Conservation (phyloP, 2,113 vertebrate genomes). For the Stigmatopora argus region DNA sequence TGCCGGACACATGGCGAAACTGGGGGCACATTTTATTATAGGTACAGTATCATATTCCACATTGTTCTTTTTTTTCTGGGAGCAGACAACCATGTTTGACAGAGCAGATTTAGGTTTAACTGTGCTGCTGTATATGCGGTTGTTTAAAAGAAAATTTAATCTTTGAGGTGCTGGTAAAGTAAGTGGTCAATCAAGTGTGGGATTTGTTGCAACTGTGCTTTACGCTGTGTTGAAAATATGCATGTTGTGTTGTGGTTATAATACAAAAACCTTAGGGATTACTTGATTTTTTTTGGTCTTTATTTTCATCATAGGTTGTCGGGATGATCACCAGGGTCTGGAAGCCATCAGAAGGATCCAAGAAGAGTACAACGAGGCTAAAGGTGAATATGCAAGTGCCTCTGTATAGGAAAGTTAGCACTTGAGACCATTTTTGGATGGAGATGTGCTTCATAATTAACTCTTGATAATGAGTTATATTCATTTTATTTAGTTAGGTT, state of each 20-base stretch:
- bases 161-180: not conserved
- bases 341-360: slow-evolving; percentile 67
- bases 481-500: not conserved
- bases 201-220: not conserved
- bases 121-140: not conserved
- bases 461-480: too few species aligned
- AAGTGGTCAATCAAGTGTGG: not conserved
- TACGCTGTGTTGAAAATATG: not conserved
- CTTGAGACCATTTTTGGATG: not conserved
- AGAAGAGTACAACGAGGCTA: slow-evolving; percentile 70
- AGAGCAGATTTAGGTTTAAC: not conserved
- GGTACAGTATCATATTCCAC: slow-evolving; percentile 67
- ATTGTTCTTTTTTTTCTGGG: slow-evolving; percentile 8
- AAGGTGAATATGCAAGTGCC: slow-evolving; percentile 65
- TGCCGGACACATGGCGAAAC: slow-evolving; percentile 72
- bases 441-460: not conserved
- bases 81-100: not conserved
- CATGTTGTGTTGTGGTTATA: not conserved
- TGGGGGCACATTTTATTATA: slow-evolving; percentile 82
- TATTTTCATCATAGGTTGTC: slow-evolving; percentile 68
- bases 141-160: slow-evolving; percentile 4
- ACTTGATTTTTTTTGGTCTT: slow-evolving; percentile 25
- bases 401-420: slow-evolving; percentile 3
- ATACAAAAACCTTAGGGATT: too few species aligned
- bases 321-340: slow-evolving; percentile 66